phyloP scores from a whole-genome alignment of 92 coral and sea anemone species.

The Palythoa grandis region DNA sequence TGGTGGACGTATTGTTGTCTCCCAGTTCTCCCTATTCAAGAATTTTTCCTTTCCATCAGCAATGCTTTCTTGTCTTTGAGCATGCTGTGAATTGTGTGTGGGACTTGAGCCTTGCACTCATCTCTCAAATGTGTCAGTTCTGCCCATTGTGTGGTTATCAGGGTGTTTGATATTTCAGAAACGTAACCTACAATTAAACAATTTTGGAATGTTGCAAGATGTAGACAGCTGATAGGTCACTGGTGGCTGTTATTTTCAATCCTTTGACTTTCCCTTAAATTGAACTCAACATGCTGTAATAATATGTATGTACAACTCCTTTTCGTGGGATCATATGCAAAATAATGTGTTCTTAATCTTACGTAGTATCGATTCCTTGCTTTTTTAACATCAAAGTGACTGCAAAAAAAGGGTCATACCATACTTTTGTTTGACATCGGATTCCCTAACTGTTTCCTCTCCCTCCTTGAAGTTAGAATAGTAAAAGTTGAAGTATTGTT shows the following conservation, averaged over 20 bases:
- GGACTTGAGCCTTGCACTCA: conserved; percentile 49
- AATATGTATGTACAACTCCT: background rate
- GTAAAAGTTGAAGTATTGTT: conserved; percentile 5
- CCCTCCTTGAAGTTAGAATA: conserved; percentile 45
- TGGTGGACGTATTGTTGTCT: conserved; percentile 52
- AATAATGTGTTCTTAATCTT: background rate
- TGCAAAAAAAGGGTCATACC: conserved; percentile 41
- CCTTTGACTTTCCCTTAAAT: conserved; percentile 2
- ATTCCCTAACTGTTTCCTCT: conserved; percentile 49
- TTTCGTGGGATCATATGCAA: conserved; percentile 3
- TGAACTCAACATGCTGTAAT: background rate
- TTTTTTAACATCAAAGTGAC: conserved; percentile 1
- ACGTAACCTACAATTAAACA: conserved; percentile 37
- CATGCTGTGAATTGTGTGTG: conserved; percentile 50
- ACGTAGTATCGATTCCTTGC: conserved; percentile 1
- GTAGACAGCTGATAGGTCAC: too few relatives aligned
- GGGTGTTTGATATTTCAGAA: conserved; percentile 41
- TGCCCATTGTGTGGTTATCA: conserved; percentile 37
- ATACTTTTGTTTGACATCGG: conserved; percentile 32
- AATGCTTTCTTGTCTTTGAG: conserved; percentile 39
- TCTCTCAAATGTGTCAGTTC: conserved; percentile 25
- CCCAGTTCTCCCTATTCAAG: conserved; percentile 13
- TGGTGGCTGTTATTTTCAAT: conserved; percentile 11
- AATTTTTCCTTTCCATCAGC: conserved; percentile 48
- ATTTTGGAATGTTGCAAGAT: background rate